phyloP scores from a whole-genome alignment of 2,113 vertebrate species.

The Meriones unguiculatus region DNA sequence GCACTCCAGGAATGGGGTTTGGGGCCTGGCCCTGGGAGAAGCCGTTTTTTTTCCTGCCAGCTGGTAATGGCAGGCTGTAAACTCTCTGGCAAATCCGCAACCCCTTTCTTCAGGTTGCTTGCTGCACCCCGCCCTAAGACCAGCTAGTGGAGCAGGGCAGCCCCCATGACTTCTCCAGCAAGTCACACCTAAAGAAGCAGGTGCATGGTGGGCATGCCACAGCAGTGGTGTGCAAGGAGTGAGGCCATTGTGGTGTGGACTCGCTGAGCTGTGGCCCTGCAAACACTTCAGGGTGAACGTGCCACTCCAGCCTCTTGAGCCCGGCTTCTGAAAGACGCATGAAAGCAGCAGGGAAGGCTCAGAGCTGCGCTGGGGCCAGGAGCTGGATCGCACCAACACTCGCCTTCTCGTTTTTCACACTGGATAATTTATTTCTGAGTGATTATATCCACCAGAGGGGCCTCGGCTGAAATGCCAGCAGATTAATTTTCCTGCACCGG shows the following conservation, averaged over 20 bases:
- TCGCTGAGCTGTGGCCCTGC: not conserved
- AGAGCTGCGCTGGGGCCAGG: not conserved
- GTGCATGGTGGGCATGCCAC: not conserved
- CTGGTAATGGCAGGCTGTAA: not conserved
- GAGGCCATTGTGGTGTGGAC: no score
- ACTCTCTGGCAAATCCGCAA: not conserved
- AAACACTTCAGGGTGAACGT: not conserved
- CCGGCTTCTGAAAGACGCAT: not conserved
- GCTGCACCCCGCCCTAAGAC: not conserved
- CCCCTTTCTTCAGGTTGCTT: no score
- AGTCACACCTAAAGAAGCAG: not conserved
- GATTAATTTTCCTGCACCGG: slow-evolving; percentile 70
- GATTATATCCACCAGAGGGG: slow-evolving; percentile 59
- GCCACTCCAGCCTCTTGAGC: not conserved
- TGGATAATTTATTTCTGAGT: slow-evolving; percentile 75
- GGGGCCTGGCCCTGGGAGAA: not conserved
- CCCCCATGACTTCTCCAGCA: rapidly evolving
- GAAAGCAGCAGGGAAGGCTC: no score
- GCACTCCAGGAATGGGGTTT: not conserved
- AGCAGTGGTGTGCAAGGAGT: no score
- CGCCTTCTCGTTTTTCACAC: not conserved
- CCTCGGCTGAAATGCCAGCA: slow-evolving; percentile 62
- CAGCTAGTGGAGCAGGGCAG: no score
- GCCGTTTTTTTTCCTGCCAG: not conserved
- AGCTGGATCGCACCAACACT: not conserved